Conservation (phyloP, 2,113 vertebrate genomes). For the Nymphicus hollandicus region DNA sequence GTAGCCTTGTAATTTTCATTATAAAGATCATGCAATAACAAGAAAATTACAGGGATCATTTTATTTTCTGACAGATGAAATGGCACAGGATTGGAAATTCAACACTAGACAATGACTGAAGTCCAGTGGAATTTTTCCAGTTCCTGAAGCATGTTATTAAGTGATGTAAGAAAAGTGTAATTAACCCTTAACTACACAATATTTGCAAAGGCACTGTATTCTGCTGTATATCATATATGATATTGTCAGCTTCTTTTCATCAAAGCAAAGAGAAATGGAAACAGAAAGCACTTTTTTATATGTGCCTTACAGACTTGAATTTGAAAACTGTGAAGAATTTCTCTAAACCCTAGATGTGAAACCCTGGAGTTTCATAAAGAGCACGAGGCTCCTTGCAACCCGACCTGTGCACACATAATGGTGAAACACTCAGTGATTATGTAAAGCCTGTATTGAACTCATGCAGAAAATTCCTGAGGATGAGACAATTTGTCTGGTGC, state of each 20-base stretch:
- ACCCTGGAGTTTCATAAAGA: background rate
- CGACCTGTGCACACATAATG: background rate
- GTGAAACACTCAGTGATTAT: background rate
- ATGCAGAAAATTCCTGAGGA: background rate
- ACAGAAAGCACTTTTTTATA: background rate
- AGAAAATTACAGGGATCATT: slow-evolving; percentile 30
- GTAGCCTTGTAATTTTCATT: background rate
- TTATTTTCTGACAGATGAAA: slow-evolving; percentile 11
- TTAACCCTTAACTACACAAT: background rate
- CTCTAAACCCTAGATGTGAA: background rate
- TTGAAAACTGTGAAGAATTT: background rate
- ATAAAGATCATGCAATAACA: background rate
- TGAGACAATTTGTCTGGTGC: background rate
- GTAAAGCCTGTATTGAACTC: background rate
- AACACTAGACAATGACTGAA: background rate
- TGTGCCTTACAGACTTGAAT: background rate
- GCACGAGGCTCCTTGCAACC: background rate
- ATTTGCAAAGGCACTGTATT: background rate
- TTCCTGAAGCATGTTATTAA: background rate
- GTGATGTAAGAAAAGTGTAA: background rate
- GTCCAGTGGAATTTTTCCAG: background rate
- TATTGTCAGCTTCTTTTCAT: background rate
- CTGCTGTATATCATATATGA: background rate
- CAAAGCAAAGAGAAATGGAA: background rate
- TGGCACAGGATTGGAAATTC: background rate